Evolutionary conservation across 2,113 vertebrate genomes (phyloP).

Genomic region (Seriola aureovittata): DNA sequence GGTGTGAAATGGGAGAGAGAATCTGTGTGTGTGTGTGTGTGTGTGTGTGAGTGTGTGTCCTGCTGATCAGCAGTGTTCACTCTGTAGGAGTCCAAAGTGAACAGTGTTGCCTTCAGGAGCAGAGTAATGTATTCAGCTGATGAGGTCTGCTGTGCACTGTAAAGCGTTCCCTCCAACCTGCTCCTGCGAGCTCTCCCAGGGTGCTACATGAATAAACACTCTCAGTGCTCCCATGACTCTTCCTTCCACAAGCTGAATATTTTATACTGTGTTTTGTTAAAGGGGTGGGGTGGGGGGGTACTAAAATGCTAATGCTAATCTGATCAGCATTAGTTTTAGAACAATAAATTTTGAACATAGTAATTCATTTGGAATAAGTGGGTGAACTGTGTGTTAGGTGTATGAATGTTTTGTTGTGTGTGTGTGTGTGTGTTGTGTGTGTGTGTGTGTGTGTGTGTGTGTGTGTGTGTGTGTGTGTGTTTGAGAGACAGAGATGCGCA

Average conservation of each 20-base stretch:
- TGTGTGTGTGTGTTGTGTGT: conserved; percentile 21
- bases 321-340: conserved; percentile 56
- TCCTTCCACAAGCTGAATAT: conserved; percentile 65
- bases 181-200: conserved; percentile 64
- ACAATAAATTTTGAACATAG: conserved; percentile 69
- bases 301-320: conserved; percentile 51
- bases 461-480: background rate
- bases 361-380: conserved; percentile 26
- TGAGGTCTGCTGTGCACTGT: conserved; percentile 73
- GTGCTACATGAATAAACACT: conserved; percentile 75
- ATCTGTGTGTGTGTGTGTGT: conserved; percentile 33
- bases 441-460: background rate
- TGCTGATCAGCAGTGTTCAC: conserved; percentile 77
- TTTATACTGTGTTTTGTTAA: conserved; percentile 54
- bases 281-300: background rate
- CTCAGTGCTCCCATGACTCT: conserved; percentile 69
- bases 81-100: conserved; percentile 73
- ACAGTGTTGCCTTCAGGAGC: conserved; percentile 75
- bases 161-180: conserved; percentile 64
- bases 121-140: conserved; percentile 79
- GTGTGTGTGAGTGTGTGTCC: conserved; percentile 51
- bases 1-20: conserved; percentile 58
- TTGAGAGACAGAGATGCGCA: conserved; percentile 53
- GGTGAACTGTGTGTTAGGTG: conserved; percentile 25
- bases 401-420: conserved; percentile 9